These are phyloP conservation scores for Sinelater perroti DNA, from an alignment of 2,888 invertebrate genomes.

Conservation along the genomic window DNA sequence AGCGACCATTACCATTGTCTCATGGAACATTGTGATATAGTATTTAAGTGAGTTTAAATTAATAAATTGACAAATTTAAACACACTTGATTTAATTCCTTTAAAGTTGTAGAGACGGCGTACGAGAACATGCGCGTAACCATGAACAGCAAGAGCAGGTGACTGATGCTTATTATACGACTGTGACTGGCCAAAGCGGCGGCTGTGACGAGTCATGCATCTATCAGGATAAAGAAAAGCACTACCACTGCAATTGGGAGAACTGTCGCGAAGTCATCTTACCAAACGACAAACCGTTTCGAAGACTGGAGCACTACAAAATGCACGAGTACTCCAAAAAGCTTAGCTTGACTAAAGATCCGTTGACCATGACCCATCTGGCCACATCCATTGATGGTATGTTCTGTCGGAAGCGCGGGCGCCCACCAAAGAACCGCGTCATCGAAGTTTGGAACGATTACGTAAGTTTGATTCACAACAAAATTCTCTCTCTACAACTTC, in stretches of 20 bases:
- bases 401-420: constrained; percentile 92
- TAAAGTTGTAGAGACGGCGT: constrained; percentile 72
- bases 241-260: constrained; percentile 91
- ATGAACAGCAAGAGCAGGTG: constrained; percentile 88
- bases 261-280: constrained; percentile 80
- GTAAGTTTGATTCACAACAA: constrained; percentile 61
- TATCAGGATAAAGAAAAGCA: constrained; percentile 83
- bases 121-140: constrained; percentile 85
- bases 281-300: constrained; percentile 81
- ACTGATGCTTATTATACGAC: constrained; percentile 79
- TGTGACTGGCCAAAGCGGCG: constrained; percentile 70
- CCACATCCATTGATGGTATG: constrained; percentile 87
- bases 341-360: constrained; percentile 60
- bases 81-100: not conserved
- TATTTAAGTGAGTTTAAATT: constrained; percentile 68
- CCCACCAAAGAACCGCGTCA: constrained; percentile 95
- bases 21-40: constrained; percentile 78
- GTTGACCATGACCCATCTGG: constrained; percentile 65
- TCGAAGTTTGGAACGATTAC: constrained; percentile 89
- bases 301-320: constrained; percentile 85
- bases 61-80: no score
- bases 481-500: not conserved
- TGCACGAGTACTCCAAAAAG: constrained; percentile 68
- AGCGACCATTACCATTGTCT: constrained; percentile 90
- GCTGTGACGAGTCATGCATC: constrained; percentile 73